Evolutionary conservation across 2,113 vertebrate genomes (phyloP), one percentile per base, ranked within the genome.

Genomic region (Meleagris gallopavo): DNA sequence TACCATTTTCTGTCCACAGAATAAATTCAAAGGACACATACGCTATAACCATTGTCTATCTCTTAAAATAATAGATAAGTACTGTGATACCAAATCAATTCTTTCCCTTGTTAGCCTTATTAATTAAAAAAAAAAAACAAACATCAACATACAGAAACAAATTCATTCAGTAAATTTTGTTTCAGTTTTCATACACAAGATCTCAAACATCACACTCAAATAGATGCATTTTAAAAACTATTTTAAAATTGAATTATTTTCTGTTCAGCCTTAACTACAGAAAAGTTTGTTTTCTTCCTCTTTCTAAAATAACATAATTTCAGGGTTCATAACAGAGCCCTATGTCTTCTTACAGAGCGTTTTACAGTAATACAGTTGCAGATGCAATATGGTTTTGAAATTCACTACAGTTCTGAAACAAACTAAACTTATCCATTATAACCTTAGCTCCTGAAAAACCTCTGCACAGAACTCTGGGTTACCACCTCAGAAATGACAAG

Each of bases 361-460:
- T 73, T 34, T 1, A 9, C 43, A 91, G 84, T 34, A 58, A 74
- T 27, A 50, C 10, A 66, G 32, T 13, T 24, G 2, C 60, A 94
- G 67, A 70, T 83, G 73, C 21, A 54, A 48, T 67, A 55, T 62
- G 64, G 50, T 66, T 89, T 60, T 94, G 81, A 89, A 84, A 92
- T 93, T 95, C 94, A 83, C 64, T 71, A 61, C 54, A 91, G 66
- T 40, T 36, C 64, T 70, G 55, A 43, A 91, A 83, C 8, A 85
- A 85, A 61, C 55, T 76, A 94, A 89, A 83, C 16, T 34, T 15
- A 93, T 74, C 65, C 41, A 32, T 65, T 30, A 79, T 38, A 71
- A 65, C 24, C 50, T 80, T 74, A 77, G 80, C 77, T 88, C 41
- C 17, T 45, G 86, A 64, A 62, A 94, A 41, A 27, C 8, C 72